Evolutionary conservation across 2,113 vertebrate species (phyloP).

Genomic region (Boulengeromyrus knoepffleri): DNA sequence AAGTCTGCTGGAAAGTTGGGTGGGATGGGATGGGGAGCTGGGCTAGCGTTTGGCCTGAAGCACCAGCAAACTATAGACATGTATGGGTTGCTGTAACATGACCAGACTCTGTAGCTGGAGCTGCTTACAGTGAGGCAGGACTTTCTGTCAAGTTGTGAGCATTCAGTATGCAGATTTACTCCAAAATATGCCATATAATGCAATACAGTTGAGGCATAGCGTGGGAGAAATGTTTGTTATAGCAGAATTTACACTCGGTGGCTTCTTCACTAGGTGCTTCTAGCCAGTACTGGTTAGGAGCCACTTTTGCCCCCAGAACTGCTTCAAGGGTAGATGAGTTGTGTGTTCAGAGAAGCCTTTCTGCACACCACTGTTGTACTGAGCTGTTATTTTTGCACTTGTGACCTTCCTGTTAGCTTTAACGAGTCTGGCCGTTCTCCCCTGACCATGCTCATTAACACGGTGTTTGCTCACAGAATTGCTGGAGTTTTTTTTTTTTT

Average conservation of each 20-base stretch:
- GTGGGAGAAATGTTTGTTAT: neutral
- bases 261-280: neutral
- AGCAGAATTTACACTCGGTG: neutral
- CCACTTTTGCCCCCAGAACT: neutral
- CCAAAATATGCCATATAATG: constrained; percentile 20
- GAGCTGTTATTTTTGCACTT: constrained; percentile 3
- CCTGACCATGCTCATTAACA: neutral
- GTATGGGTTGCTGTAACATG: neutral
- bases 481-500: neutral
- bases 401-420: neutral
- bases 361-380: constrained; percentile 2
- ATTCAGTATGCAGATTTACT: neutral
- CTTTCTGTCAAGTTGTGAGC: neutral
- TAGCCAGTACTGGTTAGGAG: neutral
- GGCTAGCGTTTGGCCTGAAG: neutral
- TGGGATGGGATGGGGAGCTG: neutral
- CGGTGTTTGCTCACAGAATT: neutral
- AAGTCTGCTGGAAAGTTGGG: neutral
- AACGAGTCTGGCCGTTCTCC: neutral
- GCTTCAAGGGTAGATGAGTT: neutral
- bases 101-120: neutral
- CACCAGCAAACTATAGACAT: neutral
- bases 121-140: neutral
- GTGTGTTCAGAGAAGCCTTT: neutral
- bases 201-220: neutral